A percentile compares a stretch with the other conserved stretches of the same genome.
These are phyloP conservation scores for Gambusia holbrooki DNA, from an alignment of 2,113 vertebrate genomes.

Conservation along the genomic window DNA sequence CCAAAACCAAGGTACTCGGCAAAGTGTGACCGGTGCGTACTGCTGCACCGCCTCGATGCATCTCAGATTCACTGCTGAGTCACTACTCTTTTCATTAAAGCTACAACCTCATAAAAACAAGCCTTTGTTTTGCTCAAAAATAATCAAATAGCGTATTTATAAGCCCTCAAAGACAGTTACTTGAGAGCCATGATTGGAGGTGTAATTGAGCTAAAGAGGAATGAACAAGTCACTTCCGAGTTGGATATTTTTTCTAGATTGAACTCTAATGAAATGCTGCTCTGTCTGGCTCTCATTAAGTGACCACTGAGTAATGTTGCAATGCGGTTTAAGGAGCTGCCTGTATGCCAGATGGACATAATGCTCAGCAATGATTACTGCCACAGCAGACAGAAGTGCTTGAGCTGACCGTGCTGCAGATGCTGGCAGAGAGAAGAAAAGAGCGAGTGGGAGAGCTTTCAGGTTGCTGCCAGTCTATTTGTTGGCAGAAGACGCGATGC, in stretches of 20 bases:
- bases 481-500: conserved; percentile 16
- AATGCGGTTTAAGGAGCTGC: conserved; percentile 35
- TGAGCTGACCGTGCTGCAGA: conserved; percentile 32
- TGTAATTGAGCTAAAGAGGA: not conserved
- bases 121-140: not conserved
- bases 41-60: not conserved
- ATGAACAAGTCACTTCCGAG: conserved; percentile 2
- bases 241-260: conserved; percentile 19
- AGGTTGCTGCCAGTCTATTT: conserved; percentile 33
- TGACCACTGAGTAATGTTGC: conserved; percentile 41
- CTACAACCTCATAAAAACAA: not conserved
- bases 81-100: not conserved
- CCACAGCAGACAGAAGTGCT: conserved; percentile 40
- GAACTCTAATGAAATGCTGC: conserved; percentile 12
- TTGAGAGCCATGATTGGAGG: not conserved
- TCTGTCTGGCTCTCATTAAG: conserved; percentile 45
- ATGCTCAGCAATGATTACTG: conserved; percentile 42
- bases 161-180: not conserved
- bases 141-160: not conserved
- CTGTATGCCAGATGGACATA: conserved; percentile 35
- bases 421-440: not conserved
- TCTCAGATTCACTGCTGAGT: not conserved
- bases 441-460: conserved; percentile 2
- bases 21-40: not conserved
- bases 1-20: not conserved